Evolutionary conservation across 2,113 vertebrate genomes (phyloP), one percentile per base, ranked within the genome.

Genomic region (Xenotilapia longispinis): DNA sequence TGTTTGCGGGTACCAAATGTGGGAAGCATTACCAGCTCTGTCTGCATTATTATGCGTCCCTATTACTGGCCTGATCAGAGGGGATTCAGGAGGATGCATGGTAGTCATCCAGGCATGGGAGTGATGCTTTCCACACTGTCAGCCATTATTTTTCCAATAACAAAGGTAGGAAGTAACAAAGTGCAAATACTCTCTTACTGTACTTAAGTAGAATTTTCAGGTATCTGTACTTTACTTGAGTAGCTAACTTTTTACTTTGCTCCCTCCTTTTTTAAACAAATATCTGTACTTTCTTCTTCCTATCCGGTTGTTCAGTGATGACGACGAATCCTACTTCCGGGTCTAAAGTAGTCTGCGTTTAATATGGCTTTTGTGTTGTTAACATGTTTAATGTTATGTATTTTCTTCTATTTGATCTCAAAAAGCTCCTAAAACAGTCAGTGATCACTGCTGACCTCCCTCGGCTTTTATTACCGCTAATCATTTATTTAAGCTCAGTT

Each of bases 1-100:
- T 47, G 78, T 86, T 92, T 60, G 54, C 42, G 90, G 94, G 91
- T 86, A 86, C 87, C 63, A 83, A 95, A 96, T 95, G 92, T 94
- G 92, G 90, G 88, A 94, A 91, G 92, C 92, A 94, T 95, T 94
- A 94, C 78, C 13, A 75, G 80, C 86, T 87, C 68, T 86, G 84
- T 75, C 84, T 19, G 88, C 19, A 60, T 87, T 87, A 88, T 85
- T 91, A 73, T 85, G 33, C 1, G 7, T 85, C 80, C 87, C 89
- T 84, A 90, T 93, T 91, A 92, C 86, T 85, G 88, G 81, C 91
- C 87, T 17, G 84, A 85, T 80, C 87, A 75, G 81, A 83, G 53
- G 75, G 85, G 49, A 88, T 89, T 78, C 53, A 89, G 31, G 86
- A 91, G 51, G 85, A 68, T 89, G 73, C 80, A 75, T 31, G 75